phyloP scores from a whole-genome alignment of 2,888 invertebrate genomes.

The Lasioglossum malachurum region DNA sequence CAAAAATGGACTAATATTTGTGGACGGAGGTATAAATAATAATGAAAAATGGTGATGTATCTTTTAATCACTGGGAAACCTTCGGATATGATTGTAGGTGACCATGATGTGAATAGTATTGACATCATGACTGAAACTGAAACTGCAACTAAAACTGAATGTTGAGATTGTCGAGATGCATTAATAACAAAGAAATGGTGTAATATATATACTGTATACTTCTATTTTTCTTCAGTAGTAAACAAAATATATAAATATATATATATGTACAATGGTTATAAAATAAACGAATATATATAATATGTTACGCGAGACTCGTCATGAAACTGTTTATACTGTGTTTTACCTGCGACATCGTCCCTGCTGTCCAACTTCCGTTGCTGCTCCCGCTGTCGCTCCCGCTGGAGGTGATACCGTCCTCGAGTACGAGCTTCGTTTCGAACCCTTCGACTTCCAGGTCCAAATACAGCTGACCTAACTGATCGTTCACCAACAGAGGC shows the following conservation, averaged over 20 bases:
- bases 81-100: not conserved
- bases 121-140: not conserved
- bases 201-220: not conserved
- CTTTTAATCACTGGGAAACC: not conserved
- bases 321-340: not conserved
- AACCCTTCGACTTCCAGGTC: constrained; percentile 89
- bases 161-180: not conserved
- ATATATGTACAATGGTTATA: not conserved
- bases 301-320: not conserved
- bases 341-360: constrained; percentile 78
- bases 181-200: constrained; percentile 21
- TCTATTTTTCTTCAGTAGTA: not conserved
- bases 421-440: constrained; percentile 86
- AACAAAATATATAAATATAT: constrained; percentile 22
- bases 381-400: constrained; percentile 84
- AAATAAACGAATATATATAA: not conserved
- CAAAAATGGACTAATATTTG: no score
- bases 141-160: not conserved
- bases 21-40: no score
- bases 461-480: constrained; percentile 89
- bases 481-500: constrained; percentile 90
- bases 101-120: not conserved
- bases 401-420: constrained; percentile 88
- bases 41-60: not conserved
- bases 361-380: constrained; percentile 78